Percentiles rank a stretch among this genome's conserved stretches.
Evolutionary conservation across 2,797 vertebrate species (phyloP).

Genomic region (Malacoraja senta): DNA sequence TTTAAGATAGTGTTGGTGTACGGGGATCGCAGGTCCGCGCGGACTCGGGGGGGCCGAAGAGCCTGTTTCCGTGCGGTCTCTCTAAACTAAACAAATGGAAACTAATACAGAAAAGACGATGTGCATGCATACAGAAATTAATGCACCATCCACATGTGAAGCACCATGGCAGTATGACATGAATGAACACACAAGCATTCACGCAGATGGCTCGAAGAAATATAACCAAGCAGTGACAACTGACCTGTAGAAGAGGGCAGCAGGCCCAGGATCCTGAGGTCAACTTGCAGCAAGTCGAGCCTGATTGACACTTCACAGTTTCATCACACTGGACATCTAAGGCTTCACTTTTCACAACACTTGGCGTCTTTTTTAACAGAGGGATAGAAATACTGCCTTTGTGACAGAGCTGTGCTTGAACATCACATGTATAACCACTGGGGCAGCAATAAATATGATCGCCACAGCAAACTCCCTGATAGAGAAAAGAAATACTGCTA

Average conservation of each 20-base stretch:
- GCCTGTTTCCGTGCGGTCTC: no score
- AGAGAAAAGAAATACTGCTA: no score
- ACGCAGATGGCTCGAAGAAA: no score
- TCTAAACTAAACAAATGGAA: not conserved
- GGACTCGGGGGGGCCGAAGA: no score
- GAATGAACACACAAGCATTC: not conserved
- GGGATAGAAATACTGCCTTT: not conserved
- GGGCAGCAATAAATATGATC: slow-evolving; percentile 80
- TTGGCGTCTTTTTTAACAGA: not conserved
- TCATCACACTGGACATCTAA: slow-evolving; percentile 71
- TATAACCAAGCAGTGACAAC: not conserved
- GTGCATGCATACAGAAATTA: not conserved
- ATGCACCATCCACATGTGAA: not conserved
- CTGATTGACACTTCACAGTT: slow-evolving; percentile 64
- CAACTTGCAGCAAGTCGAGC: slow-evolving; percentile 68
- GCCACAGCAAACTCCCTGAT: slow-evolving; percentile 60
- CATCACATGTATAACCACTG: slow-evolving; percentile 63
- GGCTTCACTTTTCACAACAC: slow-evolving; percentile 28
- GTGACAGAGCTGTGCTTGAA: slow-evolving; percentile 50
- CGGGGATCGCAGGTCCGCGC: no score
- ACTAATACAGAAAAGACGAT: not conserved
- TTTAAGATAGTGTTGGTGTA: no score
- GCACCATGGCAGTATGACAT: no score
- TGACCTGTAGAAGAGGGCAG: slow-evolving; percentile 67
- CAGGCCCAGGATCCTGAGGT: slow-evolving; percentile 58